Conservation (phyloP, 2,888 invertebrate species). For the Candidula unifasciata region DNA sequence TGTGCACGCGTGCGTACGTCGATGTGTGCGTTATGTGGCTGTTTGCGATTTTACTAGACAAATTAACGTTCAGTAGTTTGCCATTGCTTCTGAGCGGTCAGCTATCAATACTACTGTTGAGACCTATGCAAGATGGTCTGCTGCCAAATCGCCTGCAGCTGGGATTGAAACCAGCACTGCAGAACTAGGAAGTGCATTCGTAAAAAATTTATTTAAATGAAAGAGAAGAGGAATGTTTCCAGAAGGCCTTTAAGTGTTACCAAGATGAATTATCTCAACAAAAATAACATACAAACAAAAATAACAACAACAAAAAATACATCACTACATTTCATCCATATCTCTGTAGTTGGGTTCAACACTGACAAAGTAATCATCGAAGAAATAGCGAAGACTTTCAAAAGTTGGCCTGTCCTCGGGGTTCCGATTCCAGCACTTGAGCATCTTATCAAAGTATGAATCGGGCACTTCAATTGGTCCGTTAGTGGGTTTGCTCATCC, state of each 20-base stretch:
- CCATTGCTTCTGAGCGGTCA: no score
- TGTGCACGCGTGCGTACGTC: no score
- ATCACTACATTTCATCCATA: constrained; percentile 52
- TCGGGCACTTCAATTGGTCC: constrained; percentile 85
- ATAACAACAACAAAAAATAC: not conserved
- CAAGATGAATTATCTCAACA: not conserved
- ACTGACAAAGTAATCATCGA: constrained; percentile 76
- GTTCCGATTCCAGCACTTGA: constrained; percentile 94
- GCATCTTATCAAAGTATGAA: constrained; percentile 94
- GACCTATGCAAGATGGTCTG: no score
- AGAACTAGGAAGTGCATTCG: not conserved
- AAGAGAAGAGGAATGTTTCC: not conserved
- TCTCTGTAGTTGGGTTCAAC: constrained; percentile 81
- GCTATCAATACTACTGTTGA: no score
- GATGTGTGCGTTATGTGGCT: no score
- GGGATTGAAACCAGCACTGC: no score
- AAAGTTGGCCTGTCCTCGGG: constrained; percentile 98
- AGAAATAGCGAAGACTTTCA: constrained; percentile 84
- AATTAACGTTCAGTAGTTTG: no score
- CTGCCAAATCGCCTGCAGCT: no score
- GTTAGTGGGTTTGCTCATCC: constrained; percentile 92
- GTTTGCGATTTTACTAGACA: no score
- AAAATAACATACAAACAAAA: not conserved
- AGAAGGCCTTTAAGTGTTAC: not conserved
- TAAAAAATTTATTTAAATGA: not conserved